Evolutionary conservation across 2,113 vertebrate genomes (phyloP).

Genomic region (Alethe castanea): DNA sequence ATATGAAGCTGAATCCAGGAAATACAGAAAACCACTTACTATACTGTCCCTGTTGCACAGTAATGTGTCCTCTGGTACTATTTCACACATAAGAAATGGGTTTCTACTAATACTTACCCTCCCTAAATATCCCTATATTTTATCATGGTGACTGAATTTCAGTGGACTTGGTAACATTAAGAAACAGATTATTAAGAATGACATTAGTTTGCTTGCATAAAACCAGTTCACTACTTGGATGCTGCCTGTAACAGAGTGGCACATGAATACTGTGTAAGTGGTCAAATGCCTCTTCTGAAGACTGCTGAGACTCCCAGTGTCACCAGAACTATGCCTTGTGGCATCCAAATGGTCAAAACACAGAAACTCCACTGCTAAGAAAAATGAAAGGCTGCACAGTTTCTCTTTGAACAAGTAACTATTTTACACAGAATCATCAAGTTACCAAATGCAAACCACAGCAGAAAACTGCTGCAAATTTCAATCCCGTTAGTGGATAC

Average conservation of each 20-base stretch:
- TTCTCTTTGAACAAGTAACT: neutral
- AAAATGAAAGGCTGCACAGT: neutral
- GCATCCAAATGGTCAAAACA: neutral
- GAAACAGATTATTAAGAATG: neutral
- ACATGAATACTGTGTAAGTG: neutral
- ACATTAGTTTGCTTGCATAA: neutral
- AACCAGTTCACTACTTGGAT: neutral
- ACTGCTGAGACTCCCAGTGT: neutral
- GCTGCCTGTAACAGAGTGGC: neutral
- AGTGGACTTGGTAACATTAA: neutral
- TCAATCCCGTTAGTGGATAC: neutral
- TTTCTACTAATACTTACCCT: neutral
- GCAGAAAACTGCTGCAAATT: constrained; percentile 34
- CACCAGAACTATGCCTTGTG: neutral
- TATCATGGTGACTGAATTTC: neutral
- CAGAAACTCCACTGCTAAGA: neutral
- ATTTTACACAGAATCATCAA: constrained; percentile 23
- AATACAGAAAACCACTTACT: neutral
- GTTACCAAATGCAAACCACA: neutral
- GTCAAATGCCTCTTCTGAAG: neutral
- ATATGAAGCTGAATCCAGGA: neutral
- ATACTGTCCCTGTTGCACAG: neutral
- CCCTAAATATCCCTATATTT: neutral
- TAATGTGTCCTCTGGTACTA: neutral
- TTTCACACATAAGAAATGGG: neutral